Percentiles rank a stretch among this genome's conserved stretches.
phyloP scores from a whole-genome alignment of 2,888 invertebrate species.

The Onthophagus sagittarius region DNA sequence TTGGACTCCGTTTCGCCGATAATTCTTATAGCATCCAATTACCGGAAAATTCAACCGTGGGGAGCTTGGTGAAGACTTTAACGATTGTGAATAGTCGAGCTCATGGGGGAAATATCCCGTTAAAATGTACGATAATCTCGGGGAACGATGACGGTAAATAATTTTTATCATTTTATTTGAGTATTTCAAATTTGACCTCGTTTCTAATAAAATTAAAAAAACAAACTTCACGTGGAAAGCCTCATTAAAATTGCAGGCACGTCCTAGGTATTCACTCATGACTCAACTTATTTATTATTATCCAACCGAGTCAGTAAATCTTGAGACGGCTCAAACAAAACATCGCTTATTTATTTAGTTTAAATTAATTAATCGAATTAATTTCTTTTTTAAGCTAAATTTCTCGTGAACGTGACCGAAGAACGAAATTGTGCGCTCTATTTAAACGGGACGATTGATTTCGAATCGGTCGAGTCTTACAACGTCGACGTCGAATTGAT shows the following conservation, averaged over 20 bases:
- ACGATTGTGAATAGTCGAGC: slow-evolving; percentile 71
- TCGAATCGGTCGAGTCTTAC: slow-evolving; percentile 71
- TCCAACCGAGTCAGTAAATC: neutral
- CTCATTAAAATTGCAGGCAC: neutral
- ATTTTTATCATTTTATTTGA: neutral
- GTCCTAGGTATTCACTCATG: neutral
- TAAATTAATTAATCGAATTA: too few species aligned
- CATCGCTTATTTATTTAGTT: neutral
- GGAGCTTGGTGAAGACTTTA: slow-evolving; percentile 64
- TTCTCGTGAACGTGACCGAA: slow-evolving; percentile 68
- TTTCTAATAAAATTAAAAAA: neutral
- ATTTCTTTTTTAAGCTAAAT: slow-evolving; percentile 55
- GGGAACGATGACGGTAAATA: slow-evolving; percentile 69
- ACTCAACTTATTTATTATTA: neutral
- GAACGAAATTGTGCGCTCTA: slow-evolving; percentile 81
- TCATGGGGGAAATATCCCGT: slow-evolving; percentile 64
- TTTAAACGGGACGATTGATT: slow-evolving; percentile 72
- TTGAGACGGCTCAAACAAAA: neutral
- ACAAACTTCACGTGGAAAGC: neutral
- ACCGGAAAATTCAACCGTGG: slow-evolving; percentile 69
- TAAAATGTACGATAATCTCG: slow-evolving; percentile 74
- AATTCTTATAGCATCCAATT: slow-evolving; percentile 80
- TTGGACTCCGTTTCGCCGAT: slow-evolving; percentile 83
- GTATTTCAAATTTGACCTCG: neutral
- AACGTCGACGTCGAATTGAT: slow-evolving; percentile 72